Evolutionary conservation across 2,888 invertebrate genomes (phyloP).

Genomic region (Caenorhabditis panamensis): DNA sequence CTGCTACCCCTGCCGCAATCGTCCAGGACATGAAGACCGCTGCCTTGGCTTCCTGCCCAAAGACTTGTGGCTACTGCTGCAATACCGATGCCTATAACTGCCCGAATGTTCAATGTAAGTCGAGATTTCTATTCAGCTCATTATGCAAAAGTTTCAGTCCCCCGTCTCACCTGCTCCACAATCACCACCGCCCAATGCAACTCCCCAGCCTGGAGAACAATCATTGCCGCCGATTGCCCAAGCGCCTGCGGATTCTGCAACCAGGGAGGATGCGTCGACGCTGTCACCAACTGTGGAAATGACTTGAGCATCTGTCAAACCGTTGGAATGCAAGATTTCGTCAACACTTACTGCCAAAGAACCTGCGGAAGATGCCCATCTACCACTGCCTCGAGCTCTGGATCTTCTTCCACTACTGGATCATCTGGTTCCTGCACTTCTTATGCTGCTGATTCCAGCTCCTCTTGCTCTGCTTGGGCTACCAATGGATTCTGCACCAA

Average conservation of each 20-base stretch:
- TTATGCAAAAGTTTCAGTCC: constrained; percentile 38
- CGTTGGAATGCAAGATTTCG: constrained; percentile 48
- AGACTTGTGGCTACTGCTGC: constrained; percentile 53
- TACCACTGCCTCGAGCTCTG: constrained; percentile 20
- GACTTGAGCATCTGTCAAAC: constrained; percentile 40
- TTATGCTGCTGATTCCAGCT: constrained; percentile 41
- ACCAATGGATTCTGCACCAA: constrained; percentile 59
- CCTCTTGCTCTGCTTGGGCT: constrained; percentile 46
- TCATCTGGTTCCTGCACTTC: constrained; percentile 41
- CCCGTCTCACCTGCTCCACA: constrained; percentile 44
- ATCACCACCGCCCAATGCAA: constrained; percentile 49
- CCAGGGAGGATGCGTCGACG: constrained; percentile 47
- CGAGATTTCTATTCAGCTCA: not conserved
- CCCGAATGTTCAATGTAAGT: constrained; percentile 40
- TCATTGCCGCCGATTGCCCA: constrained; percentile 46
- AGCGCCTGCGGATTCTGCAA: constrained; percentile 48
- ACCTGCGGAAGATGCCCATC: constrained; percentile 64
- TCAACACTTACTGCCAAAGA: constrained; percentile 63
- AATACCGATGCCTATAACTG: constrained; percentile 42
- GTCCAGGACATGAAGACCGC: constrained; percentile 33
- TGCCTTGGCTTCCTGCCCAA: constrained; percentile 41
- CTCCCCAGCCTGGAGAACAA: constrained; percentile 47
- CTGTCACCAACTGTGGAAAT: constrained; percentile 37
- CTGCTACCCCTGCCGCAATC: constrained; percentile 10
- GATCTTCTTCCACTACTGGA: constrained; percentile 13